Evolutionary conservation across 2,888 invertebrate species (phyloP).

Genomic region (Formica aserva): DNA sequence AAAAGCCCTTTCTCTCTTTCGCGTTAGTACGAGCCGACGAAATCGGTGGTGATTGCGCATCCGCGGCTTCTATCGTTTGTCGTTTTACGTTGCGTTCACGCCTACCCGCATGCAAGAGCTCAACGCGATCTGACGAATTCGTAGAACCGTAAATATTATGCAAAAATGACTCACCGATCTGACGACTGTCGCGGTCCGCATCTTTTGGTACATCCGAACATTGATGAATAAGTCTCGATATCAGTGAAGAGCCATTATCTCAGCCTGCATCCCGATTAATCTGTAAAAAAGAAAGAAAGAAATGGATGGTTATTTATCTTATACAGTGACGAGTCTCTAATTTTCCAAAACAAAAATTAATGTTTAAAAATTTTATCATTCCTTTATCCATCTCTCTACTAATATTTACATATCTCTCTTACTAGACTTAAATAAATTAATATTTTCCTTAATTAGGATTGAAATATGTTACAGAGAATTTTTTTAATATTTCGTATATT

Average conservation of each 20-base stretch:
- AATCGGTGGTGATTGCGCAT: constrained; percentile 21
- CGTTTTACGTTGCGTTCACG: constrained; percentile 21
- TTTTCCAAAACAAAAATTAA: background rate
- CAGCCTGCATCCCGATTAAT: constrained; percentile 43
- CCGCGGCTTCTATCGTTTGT: constrained; percentile 29
- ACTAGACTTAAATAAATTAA: background rate
- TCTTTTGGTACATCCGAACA: background rate
- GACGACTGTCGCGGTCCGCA: background rate
- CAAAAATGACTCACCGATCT: background rate
- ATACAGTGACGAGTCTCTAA: background rate
- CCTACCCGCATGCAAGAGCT: background rate
- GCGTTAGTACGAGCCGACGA: constrained; percentile 12
- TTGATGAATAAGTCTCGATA: background rate
- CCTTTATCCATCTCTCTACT: background rate
- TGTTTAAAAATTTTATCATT: background rate
- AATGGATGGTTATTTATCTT: constrained; percentile 1
- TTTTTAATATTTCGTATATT: background rate
- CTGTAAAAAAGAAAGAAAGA: background rate
- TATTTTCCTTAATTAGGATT: background rate
- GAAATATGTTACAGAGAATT: background rate
- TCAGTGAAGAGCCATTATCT: constrained; percentile 30
- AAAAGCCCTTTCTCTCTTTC: background rate
- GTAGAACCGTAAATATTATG: background rate
- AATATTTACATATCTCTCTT: background rate
- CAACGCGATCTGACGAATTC: constrained; percentile 9